Evolutionary conservation across 1,140 invertebrate genomes (phyloP), one percentile per base, ranked within the genome.

Genomic region (Drosophila obscura): DNA sequence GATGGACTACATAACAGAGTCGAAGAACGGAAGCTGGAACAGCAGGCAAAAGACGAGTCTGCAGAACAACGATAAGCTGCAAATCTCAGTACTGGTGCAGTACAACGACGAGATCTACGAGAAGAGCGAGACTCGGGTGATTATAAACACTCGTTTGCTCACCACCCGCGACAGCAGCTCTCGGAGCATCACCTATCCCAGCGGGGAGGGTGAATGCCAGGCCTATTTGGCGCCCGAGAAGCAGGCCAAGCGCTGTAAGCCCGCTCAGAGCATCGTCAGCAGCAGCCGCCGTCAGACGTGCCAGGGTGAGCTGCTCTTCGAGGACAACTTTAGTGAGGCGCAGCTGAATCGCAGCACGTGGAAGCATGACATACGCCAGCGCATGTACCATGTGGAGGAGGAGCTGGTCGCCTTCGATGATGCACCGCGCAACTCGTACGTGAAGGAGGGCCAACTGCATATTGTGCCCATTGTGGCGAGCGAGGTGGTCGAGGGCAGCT

Each of bases 391-490:
- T 46, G 59, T 65, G 2, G 79, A 90, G 19, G 89, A 90, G 52
- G 89, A 91, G 26, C 68, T 91, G 22, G 89, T 91, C 0, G 75
- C 82, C 13, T 91, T 85, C 24, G 78, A 77, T 35, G 72, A 90
- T 49, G 44, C 52, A 0, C 26, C 60, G 0, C 64, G 65, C 0
- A 77, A 87, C 52, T 80, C 69, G 0, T 91, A 73, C 48, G 58
- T 91, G 0, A 73, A 43, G n/a, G 76, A 90, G 5, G 89, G 89
- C 9, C 57, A 80, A 0, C 60, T 91, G 4, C 49, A 80, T 31
- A 87, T 87, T 46, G 75, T 79, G 9, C 82, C 82, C 15, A 65
- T 31, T 1, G 59, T 87, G 6, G 78, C 82, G 26, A 73, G 1
- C 7, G 82, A 88, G 9, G 83, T 87, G 1, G 49, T 31, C 1